Conservation (phyloP, 2,888 invertebrate species). For the Lamellibrachia satsuma region DNA sequence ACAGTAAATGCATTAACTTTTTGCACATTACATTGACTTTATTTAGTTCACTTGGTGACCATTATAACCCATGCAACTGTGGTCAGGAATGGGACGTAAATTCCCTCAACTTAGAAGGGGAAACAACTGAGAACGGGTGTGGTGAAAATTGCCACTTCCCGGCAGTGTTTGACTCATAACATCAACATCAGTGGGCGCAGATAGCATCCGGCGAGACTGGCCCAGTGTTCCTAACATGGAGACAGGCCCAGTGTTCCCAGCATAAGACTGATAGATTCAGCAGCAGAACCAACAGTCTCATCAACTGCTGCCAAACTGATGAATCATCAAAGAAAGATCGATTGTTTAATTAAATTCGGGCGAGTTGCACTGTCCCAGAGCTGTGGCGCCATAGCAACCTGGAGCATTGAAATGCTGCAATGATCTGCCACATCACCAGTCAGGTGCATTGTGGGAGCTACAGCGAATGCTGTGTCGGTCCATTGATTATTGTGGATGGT, state of each 20-base stretch:
- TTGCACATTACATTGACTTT: not conserved
- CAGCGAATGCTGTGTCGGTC: not conserved
- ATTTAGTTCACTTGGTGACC: not conserved
- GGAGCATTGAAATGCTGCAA: not conserved
- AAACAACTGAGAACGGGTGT: not conserved
- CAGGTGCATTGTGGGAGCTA: not conserved
- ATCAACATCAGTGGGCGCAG: not conserved
- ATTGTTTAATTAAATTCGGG: constrained; percentile 17
- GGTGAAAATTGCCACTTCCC: not conserved
- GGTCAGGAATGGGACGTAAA: not conserved
- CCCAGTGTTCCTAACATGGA: not conserved
- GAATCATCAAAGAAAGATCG: not conserved
- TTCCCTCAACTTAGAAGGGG: not conserved
- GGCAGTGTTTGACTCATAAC: not conserved
- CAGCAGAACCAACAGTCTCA: not conserved
- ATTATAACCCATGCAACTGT: not conserved
- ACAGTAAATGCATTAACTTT: not conserved
- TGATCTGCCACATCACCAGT: not conserved
- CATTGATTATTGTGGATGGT: not conserved
- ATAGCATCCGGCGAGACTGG: not conserved
- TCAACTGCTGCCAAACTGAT: not conserved
- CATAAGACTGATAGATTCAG: not conserved
- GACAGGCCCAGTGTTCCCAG: not conserved
- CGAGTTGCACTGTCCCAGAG: not conserved
- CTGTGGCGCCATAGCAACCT: not conserved